Conservation (phyloP, 1,140 invertebrate species). For the Brachionus manjavacas region DNA sequence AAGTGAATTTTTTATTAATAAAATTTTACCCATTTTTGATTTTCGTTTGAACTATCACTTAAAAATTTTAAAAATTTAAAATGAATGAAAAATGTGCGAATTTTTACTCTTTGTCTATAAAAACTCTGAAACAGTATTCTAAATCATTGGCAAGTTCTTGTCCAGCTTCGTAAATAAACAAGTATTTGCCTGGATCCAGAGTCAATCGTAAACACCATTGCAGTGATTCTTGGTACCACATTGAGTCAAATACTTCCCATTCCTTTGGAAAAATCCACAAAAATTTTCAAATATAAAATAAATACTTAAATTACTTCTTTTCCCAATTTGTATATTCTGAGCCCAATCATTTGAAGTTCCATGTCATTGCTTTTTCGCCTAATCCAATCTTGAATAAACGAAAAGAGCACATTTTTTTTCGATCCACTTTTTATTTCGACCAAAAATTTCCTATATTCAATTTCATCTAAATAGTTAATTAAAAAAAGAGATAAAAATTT, state of each 20-base stretch:
- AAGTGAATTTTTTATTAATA: neutral
- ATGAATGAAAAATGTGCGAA: neutral
- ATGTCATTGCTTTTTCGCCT: conserved; percentile 21
- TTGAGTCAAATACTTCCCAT: conserved; percentile 12
- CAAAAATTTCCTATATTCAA: conserved; percentile 30
- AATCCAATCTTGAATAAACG: conserved; percentile 41
- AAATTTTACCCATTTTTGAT: conserved; percentile 31
- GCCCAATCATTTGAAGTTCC: conserved; percentile 13
- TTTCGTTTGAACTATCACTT: neutral
- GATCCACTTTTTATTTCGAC: neutral
- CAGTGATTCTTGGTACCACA: conserved; percentile 38
- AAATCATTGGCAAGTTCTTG: conserved; percentile 4
- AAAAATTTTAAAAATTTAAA: neutral
- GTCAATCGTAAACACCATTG: conserved; percentile 38
- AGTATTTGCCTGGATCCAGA: conserved; percentile 25
- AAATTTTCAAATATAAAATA: neutral
- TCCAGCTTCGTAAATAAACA: conserved; percentile 27
- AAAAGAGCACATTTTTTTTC: neutral
- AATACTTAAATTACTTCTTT: neutral
- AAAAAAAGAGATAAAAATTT: too few relatives aligned
- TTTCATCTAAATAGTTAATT: neutral
- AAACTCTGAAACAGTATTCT: conserved; percentile 28
- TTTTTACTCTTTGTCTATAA: conserved; percentile 19
- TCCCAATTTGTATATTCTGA: conserved; percentile 21
- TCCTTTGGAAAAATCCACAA: neutral